Conservation (phyloP, 2,113 vertebrate species). For the Istiophorus platypterus region DNA sequence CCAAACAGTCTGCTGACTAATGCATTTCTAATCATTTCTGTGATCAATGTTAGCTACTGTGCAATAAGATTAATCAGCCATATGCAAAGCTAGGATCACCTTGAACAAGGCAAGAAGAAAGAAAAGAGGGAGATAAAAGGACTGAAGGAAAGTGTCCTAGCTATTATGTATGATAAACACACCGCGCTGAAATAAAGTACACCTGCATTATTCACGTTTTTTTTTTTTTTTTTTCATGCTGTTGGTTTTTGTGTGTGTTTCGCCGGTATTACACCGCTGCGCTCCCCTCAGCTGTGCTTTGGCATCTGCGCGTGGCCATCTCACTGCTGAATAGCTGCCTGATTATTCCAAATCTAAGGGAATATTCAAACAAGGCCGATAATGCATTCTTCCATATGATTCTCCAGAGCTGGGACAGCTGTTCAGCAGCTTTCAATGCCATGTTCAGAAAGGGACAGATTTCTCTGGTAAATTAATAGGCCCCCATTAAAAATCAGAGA, state of each 20-base stretch:
- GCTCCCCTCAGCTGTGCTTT: conserved; percentile 81
- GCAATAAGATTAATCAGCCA: conserved; percentile 83
- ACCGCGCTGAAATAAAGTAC: conserved; percentile 63
- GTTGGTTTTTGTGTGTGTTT: conserved; percentile 65
- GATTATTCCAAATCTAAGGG: conserved; percentile 84
- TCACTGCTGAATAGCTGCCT: conserved; percentile 81
- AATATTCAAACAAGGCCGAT: conserved; percentile 83
- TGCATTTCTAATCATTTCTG: conserved; percentile 85
- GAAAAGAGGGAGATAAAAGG: conserved; percentile 55
- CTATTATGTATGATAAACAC: conserved; percentile 72
- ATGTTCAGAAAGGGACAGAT: conserved; percentile 78
- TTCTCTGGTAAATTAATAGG: conserved; percentile 79
- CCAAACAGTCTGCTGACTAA: conserved; percentile 84
- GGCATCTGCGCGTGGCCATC: conserved; percentile 82
- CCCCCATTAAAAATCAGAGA: conserved; percentile 70
- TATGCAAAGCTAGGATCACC: conserved; percentile 82
- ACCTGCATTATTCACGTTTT: conserved; percentile 79
- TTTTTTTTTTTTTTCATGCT: no score
- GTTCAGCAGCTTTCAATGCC: conserved; percentile 77
- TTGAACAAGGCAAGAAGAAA: conserved; percentile 69
- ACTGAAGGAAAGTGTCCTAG: conserved; percentile 55
- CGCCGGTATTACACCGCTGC: conserved; percentile 58
- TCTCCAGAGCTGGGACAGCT: conserved; percentile 83
- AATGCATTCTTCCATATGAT: conserved; percentile 84
- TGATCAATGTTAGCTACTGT: conserved; percentile 83